Evolutionary conservation across 2,113 vertebrate species (phyloP).

Genomic region (Origma solitaria): DNA sequence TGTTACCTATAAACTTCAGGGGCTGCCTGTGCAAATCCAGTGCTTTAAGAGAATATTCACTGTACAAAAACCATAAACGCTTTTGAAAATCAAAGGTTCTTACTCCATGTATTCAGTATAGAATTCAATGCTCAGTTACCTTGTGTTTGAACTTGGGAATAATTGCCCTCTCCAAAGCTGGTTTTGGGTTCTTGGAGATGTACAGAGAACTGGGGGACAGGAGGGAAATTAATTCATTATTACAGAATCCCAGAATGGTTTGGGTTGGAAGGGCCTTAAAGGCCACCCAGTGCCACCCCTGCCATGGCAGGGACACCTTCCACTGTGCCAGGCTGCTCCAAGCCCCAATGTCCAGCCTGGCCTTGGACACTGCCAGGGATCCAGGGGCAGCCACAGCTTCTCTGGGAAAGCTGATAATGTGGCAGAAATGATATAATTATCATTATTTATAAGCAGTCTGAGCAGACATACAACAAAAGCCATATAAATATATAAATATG

Average conservation of each 20-base stretch:
- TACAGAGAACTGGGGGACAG: background rate
- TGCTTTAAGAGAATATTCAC: background rate
- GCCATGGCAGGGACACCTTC: background rate
- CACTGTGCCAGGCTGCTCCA: rapidly evolving
- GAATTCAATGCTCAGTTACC: background rate
- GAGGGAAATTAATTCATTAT: background rate
- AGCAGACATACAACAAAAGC: too few relatives aligned
- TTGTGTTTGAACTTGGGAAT: background rate
- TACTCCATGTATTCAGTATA: background rate
- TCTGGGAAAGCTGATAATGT: background rate
- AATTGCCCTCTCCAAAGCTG: background rate
- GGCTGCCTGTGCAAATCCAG: background rate
- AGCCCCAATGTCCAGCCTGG: rapidly evolving
- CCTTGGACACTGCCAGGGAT: background rate
- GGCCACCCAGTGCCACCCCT: background rate
- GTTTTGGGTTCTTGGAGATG: background rate
- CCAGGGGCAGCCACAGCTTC: background rate
- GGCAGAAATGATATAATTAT: too few relatives aligned
- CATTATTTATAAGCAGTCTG: too few relatives aligned
- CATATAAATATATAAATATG: background rate
- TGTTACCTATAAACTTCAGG: background rate
- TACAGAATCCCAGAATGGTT: background rate
- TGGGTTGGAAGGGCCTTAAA: background rate
- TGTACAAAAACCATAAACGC: background rate
- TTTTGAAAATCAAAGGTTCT: background rate